These are phyloP conservation scores for Hemithea aestivaria DNA, from an alignment of 2,888 invertebrate species.

Conservation along the genomic window DNA sequence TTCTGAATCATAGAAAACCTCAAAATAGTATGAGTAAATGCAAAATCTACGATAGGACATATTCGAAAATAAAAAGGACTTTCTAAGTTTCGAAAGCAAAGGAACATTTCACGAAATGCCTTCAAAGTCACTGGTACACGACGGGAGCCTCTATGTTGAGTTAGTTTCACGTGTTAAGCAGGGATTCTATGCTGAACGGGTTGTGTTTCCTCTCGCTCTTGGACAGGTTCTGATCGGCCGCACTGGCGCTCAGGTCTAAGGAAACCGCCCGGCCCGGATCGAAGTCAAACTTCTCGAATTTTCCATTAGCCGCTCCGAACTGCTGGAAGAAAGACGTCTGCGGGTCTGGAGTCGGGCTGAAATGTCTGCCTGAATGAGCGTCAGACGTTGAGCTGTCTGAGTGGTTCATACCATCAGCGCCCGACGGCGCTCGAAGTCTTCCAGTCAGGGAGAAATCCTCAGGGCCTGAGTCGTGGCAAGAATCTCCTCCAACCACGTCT, in stretches of 20 bases:
- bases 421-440: slow-evolving; percentile 77
- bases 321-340: slow-evolving; percentile 70
- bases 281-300: slow-evolving; percentile 73
- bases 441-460: slow-evolving; percentile 82
- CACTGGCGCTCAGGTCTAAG: slow-evolving; percentile 67
- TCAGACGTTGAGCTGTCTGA: slow-evolving; percentile 78
- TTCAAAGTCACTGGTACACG: slow-evolving; percentile 42
- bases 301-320: slow-evolving; percentile 56
- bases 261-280: slow-evolving; percentile 72
- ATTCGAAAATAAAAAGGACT: too few species aligned
- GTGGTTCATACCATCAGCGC: slow-evolving; percentile 79
- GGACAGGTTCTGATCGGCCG: slow-evolving; percentile 66
- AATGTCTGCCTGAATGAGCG: slow-evolving; percentile 65
- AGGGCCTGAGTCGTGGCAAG: slow-evolving; percentile 83
- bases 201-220: slow-evolving; percentile 84
- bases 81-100: slow-evolving; percentile 38
- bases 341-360: slow-evolving; percentile 68
- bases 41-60: too few species aligned
- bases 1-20: too few species aligned
- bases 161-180: slow-evolving; percentile 85
- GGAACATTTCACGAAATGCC: slow-evolving; percentile 57
- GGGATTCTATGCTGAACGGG: slow-evolving; percentile 94
- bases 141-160: slow-evolving; percentile 57
- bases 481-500: slow-evolving; percentile 91
- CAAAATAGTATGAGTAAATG: too few species aligned